Conservation (phyloP, 2,113 vertebrate species). For the Xyrauchen texanus region DNA sequence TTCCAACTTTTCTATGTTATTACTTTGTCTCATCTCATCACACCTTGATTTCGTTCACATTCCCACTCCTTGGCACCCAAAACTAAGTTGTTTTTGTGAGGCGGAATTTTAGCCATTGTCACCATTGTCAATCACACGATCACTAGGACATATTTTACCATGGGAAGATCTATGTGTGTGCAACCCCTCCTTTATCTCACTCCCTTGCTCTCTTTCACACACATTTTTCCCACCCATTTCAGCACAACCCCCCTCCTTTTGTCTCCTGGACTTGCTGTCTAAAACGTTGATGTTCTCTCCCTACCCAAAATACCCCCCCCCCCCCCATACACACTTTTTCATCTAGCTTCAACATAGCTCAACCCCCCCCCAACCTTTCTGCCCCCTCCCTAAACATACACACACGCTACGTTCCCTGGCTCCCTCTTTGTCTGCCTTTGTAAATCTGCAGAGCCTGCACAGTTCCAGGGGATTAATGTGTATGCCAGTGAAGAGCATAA, state of each 20-base stretch:
- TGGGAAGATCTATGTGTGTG: conserved; percentile 62
- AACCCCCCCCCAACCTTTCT: conserved; percentile 54
- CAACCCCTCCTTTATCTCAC: conserved; percentile 61
- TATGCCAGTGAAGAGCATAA: conserved; percentile 58
- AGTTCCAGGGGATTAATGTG: conserved; percentile 66
- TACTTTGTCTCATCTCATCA: not conserved
- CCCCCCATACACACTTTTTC: conserved; percentile 67
- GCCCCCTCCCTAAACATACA: conserved; percentile 43
- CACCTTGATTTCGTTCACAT: not conserved
- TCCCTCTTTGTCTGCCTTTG: conserved; percentile 67
- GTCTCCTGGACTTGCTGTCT: conserved; percentile 37
- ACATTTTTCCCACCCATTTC: conserved; percentile 70
- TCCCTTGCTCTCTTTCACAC: conserved; percentile 70
- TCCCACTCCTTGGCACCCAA: conserved; percentile 10
- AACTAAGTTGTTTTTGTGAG: conserved; percentile 61
- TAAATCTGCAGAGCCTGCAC: conserved; percentile 63
- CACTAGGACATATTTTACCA: conserved; percentile 73
- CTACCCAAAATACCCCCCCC: conserved; percentile 61
- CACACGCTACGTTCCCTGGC: conserved; percentile 43
- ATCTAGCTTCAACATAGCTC: conserved; percentile 51
- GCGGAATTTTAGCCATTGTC: conserved; percentile 70
- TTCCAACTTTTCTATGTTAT: too few species aligned
- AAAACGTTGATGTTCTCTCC: conserved; percentile 12
- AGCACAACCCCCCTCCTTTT: conserved; percentile 45
- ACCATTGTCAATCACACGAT: conserved; percentile 69